A percentile compares a stretch with the other conserved stretches of the same genome.
Evolutionary conservation across 2,113 vertebrate genomes (phyloP).

Genomic region (Phylloscopus whistleri): DNA sequence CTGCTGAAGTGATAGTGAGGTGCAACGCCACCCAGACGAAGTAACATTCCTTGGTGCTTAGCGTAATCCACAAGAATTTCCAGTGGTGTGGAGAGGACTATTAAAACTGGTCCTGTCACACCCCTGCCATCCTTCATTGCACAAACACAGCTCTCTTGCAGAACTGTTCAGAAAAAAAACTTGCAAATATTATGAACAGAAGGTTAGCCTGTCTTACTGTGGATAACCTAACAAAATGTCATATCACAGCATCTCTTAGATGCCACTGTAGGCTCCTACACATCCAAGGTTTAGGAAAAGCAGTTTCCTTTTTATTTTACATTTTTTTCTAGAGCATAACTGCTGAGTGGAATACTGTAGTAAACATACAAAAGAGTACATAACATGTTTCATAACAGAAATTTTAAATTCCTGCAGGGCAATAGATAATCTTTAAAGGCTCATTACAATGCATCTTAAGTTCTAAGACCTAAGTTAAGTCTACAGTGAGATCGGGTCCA

Average conservation of each 20-base stretch:
- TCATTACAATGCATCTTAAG: accelerated
- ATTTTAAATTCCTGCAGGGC: neutral
- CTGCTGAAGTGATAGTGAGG: neutral
- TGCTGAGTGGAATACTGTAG: neutral
- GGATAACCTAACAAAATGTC: neutral
- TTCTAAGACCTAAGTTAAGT: neutral
- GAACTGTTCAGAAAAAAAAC: neutral
- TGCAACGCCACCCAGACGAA: neutral
- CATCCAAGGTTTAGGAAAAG: neutral
- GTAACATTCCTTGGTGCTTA: accelerated
- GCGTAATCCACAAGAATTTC: neutral
- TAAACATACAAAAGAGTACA: neutral
- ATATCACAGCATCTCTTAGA: neutral
- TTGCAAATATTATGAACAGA: neutral
- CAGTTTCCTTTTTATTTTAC: neutral
- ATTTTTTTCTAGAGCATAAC: accelerated
- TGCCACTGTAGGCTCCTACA: neutral
- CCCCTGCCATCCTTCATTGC: neutral
- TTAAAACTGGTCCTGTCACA: neutral
- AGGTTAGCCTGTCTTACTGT: neutral
- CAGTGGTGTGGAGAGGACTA: neutral
- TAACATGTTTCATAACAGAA: neutral
- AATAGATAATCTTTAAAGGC: neutral
- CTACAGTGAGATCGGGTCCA: neutral
- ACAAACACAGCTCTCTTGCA: neutral